phyloP scores from a whole-genome alignment of 2,113 vertebrate species.

The Oriolus oriolus region DNA sequence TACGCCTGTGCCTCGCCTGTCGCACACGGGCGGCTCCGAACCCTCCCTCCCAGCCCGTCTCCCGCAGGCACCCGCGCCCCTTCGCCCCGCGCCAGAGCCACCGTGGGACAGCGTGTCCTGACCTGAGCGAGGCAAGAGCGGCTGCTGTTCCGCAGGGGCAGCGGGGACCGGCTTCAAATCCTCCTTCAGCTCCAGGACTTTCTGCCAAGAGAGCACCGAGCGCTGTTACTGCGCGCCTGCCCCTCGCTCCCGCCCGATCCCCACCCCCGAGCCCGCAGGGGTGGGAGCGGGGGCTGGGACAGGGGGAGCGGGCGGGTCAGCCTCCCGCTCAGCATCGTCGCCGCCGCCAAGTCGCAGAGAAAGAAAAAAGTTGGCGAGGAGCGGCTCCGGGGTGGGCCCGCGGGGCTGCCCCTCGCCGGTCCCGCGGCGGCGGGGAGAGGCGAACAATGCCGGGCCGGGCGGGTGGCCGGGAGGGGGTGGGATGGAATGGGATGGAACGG shows the following conservation, averaged over 20 bases:
- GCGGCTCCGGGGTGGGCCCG: background rate
- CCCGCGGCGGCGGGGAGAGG: background rate
- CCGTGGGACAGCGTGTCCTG: background rate
- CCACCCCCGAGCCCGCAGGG: background rate
- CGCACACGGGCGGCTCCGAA: background rate
- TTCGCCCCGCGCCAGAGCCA: background rate
- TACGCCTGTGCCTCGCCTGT: background rate
- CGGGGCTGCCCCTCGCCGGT: background rate
- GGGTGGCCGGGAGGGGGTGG: background rate
- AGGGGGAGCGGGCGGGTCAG: background rate
- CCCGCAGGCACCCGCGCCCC: background rate
- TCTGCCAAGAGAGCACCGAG: background rate
- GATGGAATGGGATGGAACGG: background rate
- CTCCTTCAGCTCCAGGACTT: conserved; percentile 34
- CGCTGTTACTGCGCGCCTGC: background rate
- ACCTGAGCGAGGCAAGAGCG: background rate
- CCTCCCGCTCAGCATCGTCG: background rate
- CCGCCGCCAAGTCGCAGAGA: background rate
- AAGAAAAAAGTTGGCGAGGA: background rate
- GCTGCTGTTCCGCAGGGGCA: background rate
- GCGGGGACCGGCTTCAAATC: background rate
- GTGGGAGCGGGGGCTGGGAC: background rate
- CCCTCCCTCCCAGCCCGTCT: background rate
- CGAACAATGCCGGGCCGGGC: background rate
- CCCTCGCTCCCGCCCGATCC: background rate